A percentile compares a stretch with the other conserved stretches of the same genome.
Evolutionary conservation across 2,113 vertebrate genomes (phyloP).

Genomic region (Vidua chalybeata): DNA sequence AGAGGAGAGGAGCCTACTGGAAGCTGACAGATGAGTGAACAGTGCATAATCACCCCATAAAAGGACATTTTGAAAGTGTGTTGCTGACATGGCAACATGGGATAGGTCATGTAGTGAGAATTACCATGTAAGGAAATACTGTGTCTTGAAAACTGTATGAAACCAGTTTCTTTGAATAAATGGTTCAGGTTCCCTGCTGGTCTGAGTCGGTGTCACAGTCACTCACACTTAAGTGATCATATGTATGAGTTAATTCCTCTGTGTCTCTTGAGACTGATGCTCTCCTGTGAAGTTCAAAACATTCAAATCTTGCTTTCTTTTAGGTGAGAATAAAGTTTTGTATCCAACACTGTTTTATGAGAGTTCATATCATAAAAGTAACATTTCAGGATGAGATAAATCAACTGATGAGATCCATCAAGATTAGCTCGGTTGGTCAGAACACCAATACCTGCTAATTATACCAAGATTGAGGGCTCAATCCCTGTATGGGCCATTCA

Average conservation of each 20-base stretch:
- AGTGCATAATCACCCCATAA: rapidly evolving
- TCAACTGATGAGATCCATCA: not conserved
- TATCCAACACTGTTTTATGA: not conserved
- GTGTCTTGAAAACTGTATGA: not conserved
- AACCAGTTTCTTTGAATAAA: not conserved
- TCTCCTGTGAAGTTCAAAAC: not conserved
- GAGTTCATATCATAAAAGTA: not conserved
- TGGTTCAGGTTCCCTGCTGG: not conserved
- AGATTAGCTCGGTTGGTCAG: not conserved
- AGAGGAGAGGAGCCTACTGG: not conserved
- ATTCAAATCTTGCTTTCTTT: not conserved
- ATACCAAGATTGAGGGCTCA: not conserved
- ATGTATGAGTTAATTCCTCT: not conserved
- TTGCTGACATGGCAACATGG: not conserved
- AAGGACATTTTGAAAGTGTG: rapidly evolving
- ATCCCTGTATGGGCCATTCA: not conserved
- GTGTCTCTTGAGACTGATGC: not conserved
- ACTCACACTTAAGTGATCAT: not conserved
- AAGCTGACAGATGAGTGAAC: not conserved
- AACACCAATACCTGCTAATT: not conserved
- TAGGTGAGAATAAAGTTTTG: not conserved
- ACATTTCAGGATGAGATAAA: not conserved
- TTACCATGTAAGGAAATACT: not conserved
- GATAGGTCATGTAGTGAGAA: not conserved
- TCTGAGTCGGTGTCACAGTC: rapidly evolving